These are phyloP conservation scores for Halesus radiatus DNA, from an alignment of 1,140 invertebrate genomes.

Conservation along the genomic window DNA sequence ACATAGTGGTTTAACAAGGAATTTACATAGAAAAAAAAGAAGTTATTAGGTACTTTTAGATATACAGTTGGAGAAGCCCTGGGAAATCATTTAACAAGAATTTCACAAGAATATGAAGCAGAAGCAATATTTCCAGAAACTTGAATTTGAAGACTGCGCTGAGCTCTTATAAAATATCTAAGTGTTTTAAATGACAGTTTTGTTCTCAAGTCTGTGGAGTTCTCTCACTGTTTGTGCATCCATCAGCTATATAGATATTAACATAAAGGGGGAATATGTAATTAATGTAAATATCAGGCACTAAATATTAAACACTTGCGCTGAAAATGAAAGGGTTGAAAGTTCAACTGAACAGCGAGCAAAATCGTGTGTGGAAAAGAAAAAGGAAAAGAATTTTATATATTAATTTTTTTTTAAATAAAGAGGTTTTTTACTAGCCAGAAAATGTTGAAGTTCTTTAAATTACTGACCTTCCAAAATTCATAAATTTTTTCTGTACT, in stretches of 20 bases:
- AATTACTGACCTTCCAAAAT: too few species aligned
- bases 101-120: constrained; percentile 3
- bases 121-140: constrained; percentile 38
- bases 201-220: constrained; percentile 24
- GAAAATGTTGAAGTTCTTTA: too few species aligned
- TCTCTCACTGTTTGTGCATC: constrained; percentile 22
- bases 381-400: too few species aligned
- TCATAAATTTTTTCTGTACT: too few species aligned
- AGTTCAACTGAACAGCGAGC: neutral
- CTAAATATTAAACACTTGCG: constrained; percentile 9
- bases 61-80: too few species aligned
- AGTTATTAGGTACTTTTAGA: too few species aligned
- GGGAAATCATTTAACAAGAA: neutral
- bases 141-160: constrained; percentile 32
- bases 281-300: constrained; percentile 10
- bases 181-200: constrained; percentile 2
- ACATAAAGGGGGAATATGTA: constrained; percentile 40
- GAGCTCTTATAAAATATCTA: neutral
- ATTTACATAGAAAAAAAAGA: too few species aligned
- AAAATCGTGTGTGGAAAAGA: neutral
- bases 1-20: too few species aligned
- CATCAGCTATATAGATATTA: constrained; percentile 27
- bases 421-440: too few species aligned
- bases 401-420: too few species aligned
- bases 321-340: constrained; percentile 19